Conservation (phyloP, 2,888 invertebrate genomes). For the Polymixis lichenea region DNA sequence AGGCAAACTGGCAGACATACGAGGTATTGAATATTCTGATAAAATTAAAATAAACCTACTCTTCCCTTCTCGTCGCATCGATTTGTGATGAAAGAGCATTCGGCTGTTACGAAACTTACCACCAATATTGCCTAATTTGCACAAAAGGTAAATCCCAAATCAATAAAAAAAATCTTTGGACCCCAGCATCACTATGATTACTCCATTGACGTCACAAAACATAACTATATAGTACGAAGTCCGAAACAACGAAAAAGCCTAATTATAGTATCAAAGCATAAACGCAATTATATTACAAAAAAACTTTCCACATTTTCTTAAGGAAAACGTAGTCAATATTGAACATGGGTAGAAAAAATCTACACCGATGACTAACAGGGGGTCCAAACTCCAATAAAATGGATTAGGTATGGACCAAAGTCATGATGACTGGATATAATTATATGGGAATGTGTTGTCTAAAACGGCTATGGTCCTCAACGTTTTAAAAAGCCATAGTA, state of each 20-base stretch:
- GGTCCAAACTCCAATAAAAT: conserved; percentile 11
- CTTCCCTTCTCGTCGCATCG: neutral
- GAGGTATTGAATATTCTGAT: too few relatives aligned
- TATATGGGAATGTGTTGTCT: neutral
- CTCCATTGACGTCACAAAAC: neutral
- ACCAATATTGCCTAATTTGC: neutral
- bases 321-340: neutral
- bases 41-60: too few relatives aligned
- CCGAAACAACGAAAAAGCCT: neutral
- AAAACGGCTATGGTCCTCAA: neutral
- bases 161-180: neutral
- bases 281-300: neutral
- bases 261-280: conserved; percentile 11
- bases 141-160: neutral
- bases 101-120: neutral
- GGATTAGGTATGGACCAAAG: neutral
- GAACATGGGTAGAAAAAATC: neutral
- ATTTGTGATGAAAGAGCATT: neutral
- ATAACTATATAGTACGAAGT: neutral
- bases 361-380: neutral
- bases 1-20: too few relatives aligned
- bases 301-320: neutral
- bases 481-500: neutral
- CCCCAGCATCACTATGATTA: neutral
- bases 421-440: conserved; percentile 4